Evolutionary conservation across 1,140 invertebrate species (phyloP), one percentile per base, ranked within the genome.

Genomic region (Meloidogyne exigua): DNA sequence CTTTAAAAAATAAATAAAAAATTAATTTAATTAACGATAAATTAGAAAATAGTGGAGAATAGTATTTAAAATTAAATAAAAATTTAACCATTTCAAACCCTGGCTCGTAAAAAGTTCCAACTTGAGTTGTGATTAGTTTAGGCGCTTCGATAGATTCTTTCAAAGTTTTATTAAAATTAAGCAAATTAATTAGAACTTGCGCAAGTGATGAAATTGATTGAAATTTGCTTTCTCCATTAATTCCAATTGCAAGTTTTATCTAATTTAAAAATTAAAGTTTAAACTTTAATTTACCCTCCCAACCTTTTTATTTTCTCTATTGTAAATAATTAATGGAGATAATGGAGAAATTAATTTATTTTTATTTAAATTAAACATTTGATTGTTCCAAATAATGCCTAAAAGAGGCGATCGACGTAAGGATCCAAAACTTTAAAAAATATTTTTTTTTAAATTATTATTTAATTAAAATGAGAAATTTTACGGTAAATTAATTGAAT

Each of bases 281-380:
- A 28, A 57, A 75, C 18, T 76, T 25, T 3, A 65, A 7, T 32
- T 32, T 32, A 32, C 7, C 2, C 2, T 3, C 2, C 28, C 2
- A 32, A 89, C 92, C 76, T 93, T 90, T 5, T 92, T 92, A 71
- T 91, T 89, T 5, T 83, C 72, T 12, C 84, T 86, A 80, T 95
- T 91, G 0, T 92, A 89, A 26, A 97, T 89, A 68, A 98, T 92
- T 18, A 92, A 89, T 0, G 96, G 96, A 77, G 91, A 91, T 93
- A 96, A 96, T 4, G 95, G 96, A 0, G 95, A 96, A 76, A 96
- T 87, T 0, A 95, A 92, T 39, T 93, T 90, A 87, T 96, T 97
- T 3, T 92, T 90, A 0, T 93, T 92, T 88, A 98, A 98, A 87
- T 98, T 95, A 87, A 96, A 93, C 94, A 98, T 97, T 64, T 92